Percentiles rank a stretch among this genome's conserved stretches.
phyloP scores from a whole-genome alignment of 2,113 vertebrate species.

The Amphiprion ocellaris region DNA sequence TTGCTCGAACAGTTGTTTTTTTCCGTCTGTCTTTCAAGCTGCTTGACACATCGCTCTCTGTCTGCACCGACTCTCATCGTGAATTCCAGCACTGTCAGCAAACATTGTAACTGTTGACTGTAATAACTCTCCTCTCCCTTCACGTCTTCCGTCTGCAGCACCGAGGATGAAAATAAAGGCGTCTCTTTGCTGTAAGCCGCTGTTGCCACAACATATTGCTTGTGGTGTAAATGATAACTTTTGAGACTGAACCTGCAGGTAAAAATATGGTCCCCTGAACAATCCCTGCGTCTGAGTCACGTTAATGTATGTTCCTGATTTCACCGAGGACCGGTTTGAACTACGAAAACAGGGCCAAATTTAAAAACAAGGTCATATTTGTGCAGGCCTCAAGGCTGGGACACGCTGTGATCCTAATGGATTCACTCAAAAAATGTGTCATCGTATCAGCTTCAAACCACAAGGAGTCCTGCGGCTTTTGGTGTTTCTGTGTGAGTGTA shows the following conservation, averaged over 20 bases:
- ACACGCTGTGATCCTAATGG: conserved; percentile 51
- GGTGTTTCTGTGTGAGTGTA: conserved; percentile 23
- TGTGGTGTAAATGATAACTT: neutral
- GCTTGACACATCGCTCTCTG: neutral
- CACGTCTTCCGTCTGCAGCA: neutral
- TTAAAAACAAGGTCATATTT: conserved; percentile 60
- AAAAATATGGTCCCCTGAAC: neutral
- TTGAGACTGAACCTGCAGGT: neutral
- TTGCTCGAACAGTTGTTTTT: neutral
- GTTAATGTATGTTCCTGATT: neutral
- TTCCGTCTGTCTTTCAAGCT: neutral
- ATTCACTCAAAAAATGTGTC: conserved; percentile 56
- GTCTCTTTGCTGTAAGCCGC: neutral
- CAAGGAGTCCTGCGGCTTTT: conserved; percentile 9
- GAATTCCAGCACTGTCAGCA: conserved; percentile 23
- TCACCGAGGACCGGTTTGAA: conserved; percentile 24
- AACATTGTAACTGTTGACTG: conserved; percentile 41
- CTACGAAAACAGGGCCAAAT: conserved; percentile 47
- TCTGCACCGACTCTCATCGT: neutral
- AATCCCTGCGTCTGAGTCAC: no score
- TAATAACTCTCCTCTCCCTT: conserved; percentile 33
- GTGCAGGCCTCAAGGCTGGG: conserved; percentile 49
- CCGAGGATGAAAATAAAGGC: neutral
- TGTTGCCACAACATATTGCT: conserved; percentile 26
- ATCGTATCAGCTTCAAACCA: conserved; percentile 43